phyloP scores from a whole-genome alignment of 2,113 vertebrate species.

The Eublepharis macularius region DNA sequence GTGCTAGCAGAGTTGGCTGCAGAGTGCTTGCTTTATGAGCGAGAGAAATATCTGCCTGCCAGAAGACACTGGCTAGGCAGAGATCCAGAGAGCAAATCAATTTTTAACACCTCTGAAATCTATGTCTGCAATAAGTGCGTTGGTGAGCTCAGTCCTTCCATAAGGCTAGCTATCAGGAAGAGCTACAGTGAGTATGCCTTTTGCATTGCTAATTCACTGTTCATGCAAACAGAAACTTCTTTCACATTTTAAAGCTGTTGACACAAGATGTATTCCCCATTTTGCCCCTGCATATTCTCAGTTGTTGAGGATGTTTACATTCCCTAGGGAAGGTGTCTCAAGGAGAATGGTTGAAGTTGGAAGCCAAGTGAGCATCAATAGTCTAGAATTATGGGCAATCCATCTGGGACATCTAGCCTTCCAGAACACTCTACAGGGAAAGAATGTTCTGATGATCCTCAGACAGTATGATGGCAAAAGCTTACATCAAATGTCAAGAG shows the following conservation, averaged over 20 bases:
- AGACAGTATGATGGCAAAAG: no score
- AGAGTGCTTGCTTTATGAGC: background rate
- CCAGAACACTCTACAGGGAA: no score
- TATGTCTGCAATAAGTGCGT: background rate
- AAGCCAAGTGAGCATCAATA: no score
- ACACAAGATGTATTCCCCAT: background rate
- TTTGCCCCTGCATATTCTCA: no score
- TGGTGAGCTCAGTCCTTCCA: background rate
- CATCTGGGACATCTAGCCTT: no score
- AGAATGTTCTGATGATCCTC: no score
- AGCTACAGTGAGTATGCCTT: background rate
- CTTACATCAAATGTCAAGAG: no score
- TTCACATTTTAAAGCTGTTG: background rate
- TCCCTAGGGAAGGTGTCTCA: no score
- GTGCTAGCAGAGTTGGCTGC: background rate
- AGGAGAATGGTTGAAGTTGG: no score
- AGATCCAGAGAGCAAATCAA: conserved; percentile 13
- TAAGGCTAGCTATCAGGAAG: background rate
- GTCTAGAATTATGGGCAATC: no score
- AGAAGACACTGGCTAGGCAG: background rate
- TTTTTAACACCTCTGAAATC: conserved; percentile 20
- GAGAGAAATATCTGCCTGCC: background rate
- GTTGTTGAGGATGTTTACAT: background rate
- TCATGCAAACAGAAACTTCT: background rate
- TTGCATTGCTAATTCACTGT: background rate